A percentile compares a stretch with the other conserved stretches of the same genome.
Evolutionary conservation across 1,140 invertebrate genomes (phyloP).

Genomic region (Drosophila lowei): DNA sequence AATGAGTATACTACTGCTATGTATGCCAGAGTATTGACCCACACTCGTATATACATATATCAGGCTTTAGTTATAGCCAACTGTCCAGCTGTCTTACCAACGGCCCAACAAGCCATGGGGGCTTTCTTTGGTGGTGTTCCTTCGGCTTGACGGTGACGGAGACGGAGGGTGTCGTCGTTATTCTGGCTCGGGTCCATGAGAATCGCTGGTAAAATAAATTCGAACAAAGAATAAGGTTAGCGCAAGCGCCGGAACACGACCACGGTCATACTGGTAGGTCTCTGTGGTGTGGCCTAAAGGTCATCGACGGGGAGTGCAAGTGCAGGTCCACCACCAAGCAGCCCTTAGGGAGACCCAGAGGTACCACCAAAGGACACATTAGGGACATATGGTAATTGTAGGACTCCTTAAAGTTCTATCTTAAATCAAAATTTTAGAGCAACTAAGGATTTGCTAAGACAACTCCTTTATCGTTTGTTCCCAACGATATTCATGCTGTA

Average conservation of each 20-base stretch:
- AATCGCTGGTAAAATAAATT: constrained; percentile 37
- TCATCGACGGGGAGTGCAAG: constrained; percentile 30
- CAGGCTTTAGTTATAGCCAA: constrained; percentile 13
- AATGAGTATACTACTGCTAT: constrained; percentile 12
- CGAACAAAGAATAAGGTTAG: constrained; percentile 50
- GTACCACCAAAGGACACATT: too few relatives aligned
- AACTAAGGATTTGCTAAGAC: too few relatives aligned
- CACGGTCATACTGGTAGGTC: neutral
- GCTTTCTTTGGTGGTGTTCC: constrained; percentile 23
- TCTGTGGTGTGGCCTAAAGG: constrained; percentile 8
- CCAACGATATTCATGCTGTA: too few relatives aligned
- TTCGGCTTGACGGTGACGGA: constrained; percentile 3
- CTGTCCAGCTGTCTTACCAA: constrained; percentile 36
- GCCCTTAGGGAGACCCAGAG: too few relatives aligned
- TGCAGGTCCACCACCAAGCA: constrained; percentile 30
- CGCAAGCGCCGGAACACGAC: constrained; percentile 37
- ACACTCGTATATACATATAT: constrained; percentile 6
- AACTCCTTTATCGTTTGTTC: too few relatives aligned
- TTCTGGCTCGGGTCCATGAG: constrained; percentile 32
- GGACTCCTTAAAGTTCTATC: too few relatives aligned
- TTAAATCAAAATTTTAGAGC: too few relatives aligned
- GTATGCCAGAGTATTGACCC: neutral
- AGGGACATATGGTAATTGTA: too few relatives aligned
- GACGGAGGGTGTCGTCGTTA: constrained; percentile 5
- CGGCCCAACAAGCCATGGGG: constrained; percentile 17